Percentiles rank a stretch among this genome's conserved stretches.
Evolutionary conservation across 2,113 vertebrate species (phyloP).

Genomic region (Cyprinodon brontotheroides): DNA sequence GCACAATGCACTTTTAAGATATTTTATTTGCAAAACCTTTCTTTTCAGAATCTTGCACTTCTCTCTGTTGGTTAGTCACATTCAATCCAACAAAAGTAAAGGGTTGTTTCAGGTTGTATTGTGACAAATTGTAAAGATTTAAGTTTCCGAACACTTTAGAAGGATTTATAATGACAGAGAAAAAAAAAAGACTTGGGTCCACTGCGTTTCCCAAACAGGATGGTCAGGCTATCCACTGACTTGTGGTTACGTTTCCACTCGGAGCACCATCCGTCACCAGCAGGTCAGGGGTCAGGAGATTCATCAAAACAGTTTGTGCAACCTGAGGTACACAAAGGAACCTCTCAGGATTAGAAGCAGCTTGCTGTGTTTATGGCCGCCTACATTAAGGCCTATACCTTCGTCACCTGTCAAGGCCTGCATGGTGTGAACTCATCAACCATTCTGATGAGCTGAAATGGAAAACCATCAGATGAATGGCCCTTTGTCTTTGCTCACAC

Average conservation of each 20-base stretch:
- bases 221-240: slow-evolving; percentile 48
- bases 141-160: no score
- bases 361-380: slow-evolving; percentile 88
- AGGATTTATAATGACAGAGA: neutral
- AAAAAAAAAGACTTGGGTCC: slow-evolving; percentile 43
- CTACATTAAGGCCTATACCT: slow-evolving; percentile 83
- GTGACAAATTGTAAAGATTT: no score
- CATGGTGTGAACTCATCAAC: slow-evolving; percentile 78
- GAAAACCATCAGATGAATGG: slow-evolving; percentile 21
- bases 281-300: slow-evolving; percentile 86
- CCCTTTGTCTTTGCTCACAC: slow-evolving; percentile 19
- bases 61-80: no score
- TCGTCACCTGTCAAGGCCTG: slow-evolving; percentile 56
- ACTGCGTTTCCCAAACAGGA: slow-evolving; percentile 68
- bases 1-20: neutral
- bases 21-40: neutral
- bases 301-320: slow-evolving; percentile 96
- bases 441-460: slow-evolving; percentile 77
- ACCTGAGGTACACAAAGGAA: slow-evolving; percentile 87
- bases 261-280: slow-evolving; percentile 82
- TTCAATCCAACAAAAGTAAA: no score
- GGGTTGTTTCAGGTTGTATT: no score
- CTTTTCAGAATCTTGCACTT: neutral
- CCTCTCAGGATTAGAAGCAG: slow-evolving; percentile 86
- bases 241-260: slow-evolving; percentile 84